Evolutionary conservation across 2,113 vertebrate genomes (phyloP).

Genomic region (Himantopus leucocephalus): DNA sequence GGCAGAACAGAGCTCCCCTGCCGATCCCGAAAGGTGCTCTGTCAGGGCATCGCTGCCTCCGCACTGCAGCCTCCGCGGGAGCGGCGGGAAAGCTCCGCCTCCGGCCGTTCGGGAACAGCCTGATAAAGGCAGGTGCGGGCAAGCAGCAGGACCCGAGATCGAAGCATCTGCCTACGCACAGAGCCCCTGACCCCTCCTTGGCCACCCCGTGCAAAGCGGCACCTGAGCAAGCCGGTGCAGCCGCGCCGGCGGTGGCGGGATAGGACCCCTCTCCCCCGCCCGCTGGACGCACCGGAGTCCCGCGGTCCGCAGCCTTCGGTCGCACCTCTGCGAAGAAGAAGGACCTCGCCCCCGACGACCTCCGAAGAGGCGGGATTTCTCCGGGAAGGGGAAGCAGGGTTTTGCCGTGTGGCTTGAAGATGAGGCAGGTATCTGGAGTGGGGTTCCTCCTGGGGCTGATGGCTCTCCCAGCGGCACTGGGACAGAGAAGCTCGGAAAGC

Average conservation of each 20-base stretch:
- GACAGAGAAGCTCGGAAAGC: neutral
- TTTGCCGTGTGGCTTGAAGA: neutral
- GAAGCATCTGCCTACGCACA: neutral
- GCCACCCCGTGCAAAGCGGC: neutral
- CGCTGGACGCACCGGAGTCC: neutral
- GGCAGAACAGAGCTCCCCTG: neutral
- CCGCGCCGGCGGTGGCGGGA: neutral
- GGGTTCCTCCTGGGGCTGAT: slow-evolving; percentile 14
- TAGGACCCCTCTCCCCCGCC: neutral
- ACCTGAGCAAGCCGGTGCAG: neutral
- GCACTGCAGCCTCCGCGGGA: neutral
- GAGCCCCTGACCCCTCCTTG: neutral
- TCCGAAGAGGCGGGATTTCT: slow-evolving; percentile 41
- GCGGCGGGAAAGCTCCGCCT: slow-evolving; percentile 52
- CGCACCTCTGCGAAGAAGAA: neutral
- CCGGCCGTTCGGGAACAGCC: neutral
- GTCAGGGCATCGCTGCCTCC: neutral
- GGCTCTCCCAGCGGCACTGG: slow-evolving; percentile 13
- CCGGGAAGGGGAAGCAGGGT: slow-evolving; percentile 9
- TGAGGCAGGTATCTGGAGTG: neutral
- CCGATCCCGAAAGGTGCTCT: neutral
- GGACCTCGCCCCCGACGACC: slow-evolving; percentile 18
- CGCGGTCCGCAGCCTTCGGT: neutral
- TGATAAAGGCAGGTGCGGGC: slow-evolving; percentile 66
- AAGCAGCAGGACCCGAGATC: neutral